Evolutionary conservation across 1,140 invertebrate species (phyloP), one percentile per base, ranked within the genome.

Genomic region (Aleiodes sp.): DNA sequence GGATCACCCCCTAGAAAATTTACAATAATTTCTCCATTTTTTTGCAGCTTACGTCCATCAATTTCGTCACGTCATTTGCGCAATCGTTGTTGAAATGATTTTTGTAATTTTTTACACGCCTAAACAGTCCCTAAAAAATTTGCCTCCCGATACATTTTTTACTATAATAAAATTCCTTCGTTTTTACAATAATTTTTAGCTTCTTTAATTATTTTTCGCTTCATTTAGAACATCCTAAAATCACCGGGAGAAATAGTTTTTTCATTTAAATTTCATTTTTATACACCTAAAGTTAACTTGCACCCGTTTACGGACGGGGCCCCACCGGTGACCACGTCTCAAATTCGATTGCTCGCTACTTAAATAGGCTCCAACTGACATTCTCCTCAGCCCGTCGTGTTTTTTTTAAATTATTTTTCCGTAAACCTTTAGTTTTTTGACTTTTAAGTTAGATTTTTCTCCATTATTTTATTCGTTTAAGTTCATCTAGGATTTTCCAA

Each of bases 101-200:
- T 39, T 28, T 41, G n/a, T 21, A 52, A 21, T 62, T 37, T 41
- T 37, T 35, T 31, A 69, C 68, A 64, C 33, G 37, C 65, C 70
- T 46, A 19, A 21, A 62, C 71, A 70, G 43, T 37, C 62, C 65
- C 59, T 59, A 73, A 73, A 72, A 73, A 74, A 64, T 75, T 74
- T 70, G 70, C 60, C 67, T 65, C 35, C 64, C 16, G 24, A 28
- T 78, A 75, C 4, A n/a, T 39, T 29, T 52, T 71, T 76, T 81
- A 79, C 79, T 80, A 82, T 77, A 82, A 81, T 82, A 81, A 79
- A 78, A 73, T 81, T 76, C 78, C 66, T 52, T 68, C 60, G 56
- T 68, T 82, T 81, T 82, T 80, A 82, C 80, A 82, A 81, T 82
- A 81, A 79, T 79, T 77, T 82, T 74, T 80, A n/a, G n/a, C n/a